Base-by-base conservation (phyloP, 2,888 invertebrate genomes). In the Nomada hirtipes region DNA sequence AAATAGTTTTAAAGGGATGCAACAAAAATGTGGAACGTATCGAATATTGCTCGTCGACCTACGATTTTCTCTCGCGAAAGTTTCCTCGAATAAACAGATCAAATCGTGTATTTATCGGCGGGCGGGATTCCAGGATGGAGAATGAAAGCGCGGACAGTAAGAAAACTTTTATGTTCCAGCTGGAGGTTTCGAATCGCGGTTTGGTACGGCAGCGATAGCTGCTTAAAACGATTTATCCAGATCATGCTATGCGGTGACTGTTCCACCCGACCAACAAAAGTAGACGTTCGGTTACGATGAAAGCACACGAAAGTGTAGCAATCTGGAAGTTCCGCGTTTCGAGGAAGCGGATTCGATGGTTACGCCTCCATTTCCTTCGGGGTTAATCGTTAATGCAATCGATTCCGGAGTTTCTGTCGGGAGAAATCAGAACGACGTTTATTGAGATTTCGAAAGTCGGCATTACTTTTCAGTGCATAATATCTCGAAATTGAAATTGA, bases 381-480 rank as follows among this genome's bases (percentile, higher is more conserved):
- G 83, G 76, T 80, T 84, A 83, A 84, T 80, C 84, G 80, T 63
- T 74, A 75, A 80, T 68, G 80, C 74, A 74, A 84, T 75, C 73
- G 84, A 67, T 76, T 73, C 57, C 52, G 50, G 42, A 55, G 79
- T 73, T 76, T 70, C 70, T 36, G 53, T 47, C 44, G 61, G 60
- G 42, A 53, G 61, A 70, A 70, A 80, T 63, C 73, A 73, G 52
- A 47, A 36, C 70, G 57, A 71, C 76, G 76, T 80, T 76, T 74
- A 68, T 76, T 76, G 71, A 64, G 57, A 63, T 65, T 47, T 57
- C 57, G 44, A 7, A 57, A 69, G 44, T 23, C 26, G 44, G 29
- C 29, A 29, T 7, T 29, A 29, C 29, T 7, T 29, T 29, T 29
- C 29, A 4, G 4, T 29, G 29, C 7, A 29, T 29, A 29, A 29